Percentiles rank a stretch among this genome's conserved stretches.
Evolutionary conservation across 2,888 invertebrate species (phyloP).

Genomic region (Pheosia gnoma): DNA sequence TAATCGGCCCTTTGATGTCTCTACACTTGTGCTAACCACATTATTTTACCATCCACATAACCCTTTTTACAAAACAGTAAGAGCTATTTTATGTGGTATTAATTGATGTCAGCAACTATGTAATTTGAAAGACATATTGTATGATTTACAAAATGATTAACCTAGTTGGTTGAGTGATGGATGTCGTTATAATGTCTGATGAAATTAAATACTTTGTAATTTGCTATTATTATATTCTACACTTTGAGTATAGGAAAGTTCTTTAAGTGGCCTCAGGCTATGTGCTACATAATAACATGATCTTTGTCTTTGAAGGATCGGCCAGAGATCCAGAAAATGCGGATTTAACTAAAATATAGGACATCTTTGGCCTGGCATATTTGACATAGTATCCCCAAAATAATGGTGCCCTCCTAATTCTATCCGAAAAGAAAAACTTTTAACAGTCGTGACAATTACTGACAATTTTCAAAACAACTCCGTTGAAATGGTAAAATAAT

Average conservation of each 20-base stretch:
- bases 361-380: no score
- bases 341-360: no score
- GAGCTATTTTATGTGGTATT: conserved; percentile 8
- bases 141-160: conserved; percentile 62
- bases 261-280: neutral
- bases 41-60: neutral
- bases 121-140: conserved; percentile 32
- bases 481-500: conserved; percentile 3
- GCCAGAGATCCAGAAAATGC: no score
- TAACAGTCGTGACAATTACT: neutral
- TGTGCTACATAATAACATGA: neutral
- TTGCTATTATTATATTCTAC: neutral
- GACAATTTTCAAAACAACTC: neutral
- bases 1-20: conserved; percentile 53
- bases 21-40: conserved; percentile 28
- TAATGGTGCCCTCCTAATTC: no score
- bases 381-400: no score
- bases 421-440: no score
- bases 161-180: conserved; percentile 60
- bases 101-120: conserved; percentile 5
- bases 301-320: no score
- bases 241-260: no score
- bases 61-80: neutral
- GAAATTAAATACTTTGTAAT: conserved; percentile 8
- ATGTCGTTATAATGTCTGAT: conserved; percentile 43